These are phyloP conservation scores for Cylloceria caligata DNA, from an alignment of 2,888 invertebrate species.

Conservation along the genomic window DNA sequence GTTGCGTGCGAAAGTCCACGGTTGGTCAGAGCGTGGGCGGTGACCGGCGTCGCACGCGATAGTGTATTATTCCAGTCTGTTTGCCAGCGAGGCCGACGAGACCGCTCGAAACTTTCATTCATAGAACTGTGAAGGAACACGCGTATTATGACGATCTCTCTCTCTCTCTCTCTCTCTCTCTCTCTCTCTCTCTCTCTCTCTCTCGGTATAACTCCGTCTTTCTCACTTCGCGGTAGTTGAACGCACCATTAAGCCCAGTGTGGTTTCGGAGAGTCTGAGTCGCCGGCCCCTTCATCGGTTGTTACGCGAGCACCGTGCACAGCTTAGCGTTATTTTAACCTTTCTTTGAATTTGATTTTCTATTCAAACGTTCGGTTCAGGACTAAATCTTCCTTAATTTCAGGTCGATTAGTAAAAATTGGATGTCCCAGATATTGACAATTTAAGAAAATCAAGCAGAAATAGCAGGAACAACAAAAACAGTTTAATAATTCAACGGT, in stretches of 20 bases:
- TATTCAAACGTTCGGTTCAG: background rate
- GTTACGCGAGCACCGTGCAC: slow-evolving; percentile 15
- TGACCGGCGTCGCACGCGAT: slow-evolving; percentile 57
- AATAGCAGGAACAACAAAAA: too few relatives aligned
- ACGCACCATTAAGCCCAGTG: slow-evolving; percentile 22
- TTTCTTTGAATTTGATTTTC: background rate
- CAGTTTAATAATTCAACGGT: too few relatives aligned
- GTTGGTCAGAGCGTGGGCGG: slow-evolving; percentile 62
- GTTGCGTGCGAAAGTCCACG: slow-evolving; percentile 25
- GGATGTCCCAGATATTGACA: background rate
- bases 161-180: slow-evolving; percentile 24
- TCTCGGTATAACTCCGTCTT: too few relatives aligned
- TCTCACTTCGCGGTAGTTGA: slow-evolving; percentile 9
- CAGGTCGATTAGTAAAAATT: background rate
- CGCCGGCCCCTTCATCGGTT: slow-evolving; percentile 24
- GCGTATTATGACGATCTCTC: slow-evolving; percentile 42
- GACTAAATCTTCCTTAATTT: background rate
- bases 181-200: slow-evolving; percentile 25
- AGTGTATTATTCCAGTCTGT: slow-evolving; percentile 74
- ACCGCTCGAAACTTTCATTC: slow-evolving; percentile 72
- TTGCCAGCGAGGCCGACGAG: slow-evolving; percentile 71
- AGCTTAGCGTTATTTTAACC: background rate
- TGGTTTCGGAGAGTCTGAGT: slow-evolving; percentile 46
- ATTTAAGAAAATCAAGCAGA: too few relatives aligned
- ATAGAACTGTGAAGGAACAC: slow-evolving; percentile 68